These are phyloP conservation scores for Ditylenchus weischeri DNA, from an alignment of 2,888 invertebrate species.

Conservation along the genomic window DNA sequence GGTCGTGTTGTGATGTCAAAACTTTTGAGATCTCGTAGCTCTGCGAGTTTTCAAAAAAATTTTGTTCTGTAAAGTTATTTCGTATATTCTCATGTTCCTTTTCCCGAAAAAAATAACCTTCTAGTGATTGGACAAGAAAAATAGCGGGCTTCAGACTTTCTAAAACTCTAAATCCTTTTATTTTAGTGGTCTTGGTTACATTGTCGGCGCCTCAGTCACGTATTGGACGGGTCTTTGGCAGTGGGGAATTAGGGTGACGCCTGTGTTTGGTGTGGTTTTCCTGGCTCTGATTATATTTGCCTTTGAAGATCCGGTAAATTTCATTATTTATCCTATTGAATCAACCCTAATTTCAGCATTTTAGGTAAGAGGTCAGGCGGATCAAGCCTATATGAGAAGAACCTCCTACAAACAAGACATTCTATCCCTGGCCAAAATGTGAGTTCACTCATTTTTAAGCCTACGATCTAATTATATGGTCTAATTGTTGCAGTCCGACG, in stretches of 20 bases:
- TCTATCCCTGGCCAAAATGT: constrained; percentile 32
- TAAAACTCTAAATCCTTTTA: not conserved
- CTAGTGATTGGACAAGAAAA: too few species aligned
- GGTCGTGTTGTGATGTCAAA: too few species aligned
- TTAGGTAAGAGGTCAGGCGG: constrained; percentile 43
- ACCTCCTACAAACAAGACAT: constrained; percentile 47
- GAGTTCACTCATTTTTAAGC: not conserved
- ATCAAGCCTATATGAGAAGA: constrained; percentile 32
- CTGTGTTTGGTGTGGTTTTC: constrained; percentile 67
- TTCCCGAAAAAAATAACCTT: too few species aligned
- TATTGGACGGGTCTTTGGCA: constrained; percentile 74
- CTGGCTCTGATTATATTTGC: constrained; percentile 43
- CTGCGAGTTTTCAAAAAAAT: too few species aligned
- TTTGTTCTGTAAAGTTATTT: too few species aligned
- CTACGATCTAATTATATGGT: not conserved
- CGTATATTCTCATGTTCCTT: too few species aligned
- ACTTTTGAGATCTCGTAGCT: too few species aligned
- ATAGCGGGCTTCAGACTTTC: too few species aligned
- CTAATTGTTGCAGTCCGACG: constrained; percentile 67
- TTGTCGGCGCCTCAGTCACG: constrained; percentile 85
- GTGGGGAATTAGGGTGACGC: constrained; percentile 85
- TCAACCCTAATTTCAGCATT: not conserved
- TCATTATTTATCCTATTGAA: not conserved
- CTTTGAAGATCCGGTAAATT: constrained; percentile 40
- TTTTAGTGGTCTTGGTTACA: constrained; percentile 86